Evolutionary conservation across 2,888 invertebrate species (phyloP), one percentile per base, ranked within the genome.

Genomic region (Keiferia lycopersicella): DNA sequence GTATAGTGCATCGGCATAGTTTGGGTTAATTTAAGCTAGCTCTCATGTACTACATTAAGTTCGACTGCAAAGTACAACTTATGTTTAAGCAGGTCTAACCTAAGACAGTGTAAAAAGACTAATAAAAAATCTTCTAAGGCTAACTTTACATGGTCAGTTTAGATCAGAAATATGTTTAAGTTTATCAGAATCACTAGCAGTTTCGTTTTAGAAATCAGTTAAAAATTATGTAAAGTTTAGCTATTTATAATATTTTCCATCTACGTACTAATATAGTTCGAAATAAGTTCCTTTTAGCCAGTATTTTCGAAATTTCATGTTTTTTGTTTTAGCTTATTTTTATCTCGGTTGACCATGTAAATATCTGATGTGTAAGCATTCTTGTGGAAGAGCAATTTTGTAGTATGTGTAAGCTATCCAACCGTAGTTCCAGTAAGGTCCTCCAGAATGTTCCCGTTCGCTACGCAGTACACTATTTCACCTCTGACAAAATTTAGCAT

Each of bases 1-100:
- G 83, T 85, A 82, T 86, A 87, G 84, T 81, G 73, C 69, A 69
- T 84, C 82, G 85, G 78, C 79, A 81, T 86, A 83, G 83, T 73
- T 73, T 73, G 79, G 80, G 79, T 82, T 81, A 80, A 80, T 78
- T 80, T 81, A 81, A 80, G 82, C 78, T 72, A 68, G 70, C 75
- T 72, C 75, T 75, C 74, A 73, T 77, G 79, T 80, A 61, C 61
- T 61, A 61, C 62, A 59, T 22, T 59, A 39, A 51, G 53, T 53
- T 22, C 22, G 62, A 62, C 62, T 62, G 38, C 53, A 34, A 50
- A 50, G 61, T 61, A 50, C 50, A 50, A 61, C 61, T 48, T 61
- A 61, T 34, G n/a, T 61, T 16, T 61, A 60, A 60, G 60, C 8
- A 38, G 26, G 14, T 60, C 41, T 60, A 12, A 16, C 20, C 45